Percentiles rank a stretch among this genome's conserved stretches.
phyloP scores from a whole-genome alignment of 2,797 vertebrate genomes.

The Orestias chungarensis region DNA sequence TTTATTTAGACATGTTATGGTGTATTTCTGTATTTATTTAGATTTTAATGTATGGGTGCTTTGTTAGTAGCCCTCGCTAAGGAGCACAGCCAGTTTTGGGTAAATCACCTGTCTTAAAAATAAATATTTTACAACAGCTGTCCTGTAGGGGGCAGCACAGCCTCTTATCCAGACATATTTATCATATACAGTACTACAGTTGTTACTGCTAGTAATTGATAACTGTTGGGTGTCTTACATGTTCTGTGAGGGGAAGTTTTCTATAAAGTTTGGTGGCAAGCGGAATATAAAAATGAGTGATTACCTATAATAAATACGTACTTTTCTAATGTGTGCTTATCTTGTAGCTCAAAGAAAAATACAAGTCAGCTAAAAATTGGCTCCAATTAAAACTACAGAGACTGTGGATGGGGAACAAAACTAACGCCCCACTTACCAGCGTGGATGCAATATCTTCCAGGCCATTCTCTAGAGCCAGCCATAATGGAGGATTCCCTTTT shows the following conservation, averaged over 20 bases:
- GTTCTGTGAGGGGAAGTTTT: too few species aligned
- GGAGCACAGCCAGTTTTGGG: background rate
- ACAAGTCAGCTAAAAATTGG: background rate
- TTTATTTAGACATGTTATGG: too few species aligned
- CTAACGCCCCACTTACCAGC: conserved; percentile 85
- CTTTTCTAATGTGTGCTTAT: background rate
- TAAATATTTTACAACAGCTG: background rate
- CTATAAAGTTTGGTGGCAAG: too few species aligned
- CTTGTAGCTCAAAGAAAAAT: background rate
- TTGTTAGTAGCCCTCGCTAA: too few species aligned
- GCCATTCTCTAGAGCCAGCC: conserved; percentile 90
- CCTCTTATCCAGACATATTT: background rate
- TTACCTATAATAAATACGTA: background rate
- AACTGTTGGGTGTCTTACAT: too few species aligned
- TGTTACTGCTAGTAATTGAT: too few species aligned
- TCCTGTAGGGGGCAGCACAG: background rate
- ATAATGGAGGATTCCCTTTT: conserved; percentile 92
- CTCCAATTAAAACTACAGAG: background rate
- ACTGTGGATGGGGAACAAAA: background rate
- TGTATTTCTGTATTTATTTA: too few species aligned
- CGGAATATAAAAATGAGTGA: too few species aligned
- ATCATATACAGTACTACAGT: too few species aligned
- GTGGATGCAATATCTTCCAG: conserved; percentile 98
- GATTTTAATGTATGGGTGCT: background rate
- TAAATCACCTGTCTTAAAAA: too few species aligned